phyloP scores from a whole-genome alignment of 2,113 vertebrate species.

The Hyla sarda region DNA sequence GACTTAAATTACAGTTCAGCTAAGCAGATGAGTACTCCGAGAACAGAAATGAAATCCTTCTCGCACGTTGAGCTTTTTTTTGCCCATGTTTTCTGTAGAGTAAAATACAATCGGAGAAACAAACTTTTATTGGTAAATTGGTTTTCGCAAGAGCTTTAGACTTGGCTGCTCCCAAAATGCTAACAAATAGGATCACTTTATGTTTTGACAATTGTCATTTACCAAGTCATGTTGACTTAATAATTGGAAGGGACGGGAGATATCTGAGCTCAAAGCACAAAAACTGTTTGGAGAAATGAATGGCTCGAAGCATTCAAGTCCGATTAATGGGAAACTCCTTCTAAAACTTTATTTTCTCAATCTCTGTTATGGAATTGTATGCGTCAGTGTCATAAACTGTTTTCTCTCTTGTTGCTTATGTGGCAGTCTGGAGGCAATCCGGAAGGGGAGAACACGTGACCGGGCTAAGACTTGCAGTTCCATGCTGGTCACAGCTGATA shows the following conservation, averaged over 20 bases:
- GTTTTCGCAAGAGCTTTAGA: not conserved
- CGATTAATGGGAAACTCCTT: too few species aligned
- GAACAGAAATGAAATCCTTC: slow-evolving; percentile 30
- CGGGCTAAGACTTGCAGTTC: too few species aligned
- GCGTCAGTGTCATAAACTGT: too few species aligned
- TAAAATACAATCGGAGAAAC: slow-evolving; percentile 21
- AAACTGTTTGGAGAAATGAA: not conserved
- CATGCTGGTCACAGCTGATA: too few species aligned
- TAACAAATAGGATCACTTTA: slow-evolving; percentile 7
- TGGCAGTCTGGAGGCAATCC: too few species aligned
- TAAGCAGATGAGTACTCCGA: slow-evolving; percentile 26
- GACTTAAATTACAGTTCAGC: slow-evolving; percentile 56
- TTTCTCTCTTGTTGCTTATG: too few species aligned
- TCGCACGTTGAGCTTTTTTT: slow-evolving; percentile 3
- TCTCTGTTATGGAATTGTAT: too few species aligned
- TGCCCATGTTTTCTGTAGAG: not conserved
- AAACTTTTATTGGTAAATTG: slow-evolving; percentile 36
- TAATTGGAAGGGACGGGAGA: not conserved
- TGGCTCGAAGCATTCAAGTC: not conserved
- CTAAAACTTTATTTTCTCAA: too few species aligned
- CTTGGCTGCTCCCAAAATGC: not conserved
- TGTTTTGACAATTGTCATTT: slow-evolving; percentile 15
- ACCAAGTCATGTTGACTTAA: not conserved
- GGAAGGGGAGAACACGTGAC: too few species aligned
- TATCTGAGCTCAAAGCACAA: not conserved